Percentiles rank a stretch among this genome's conserved stretches.
phyloP scores from a whole-genome alignment of 2,797 vertebrate genomes.

The Aeoliscus strigatus region DNA sequence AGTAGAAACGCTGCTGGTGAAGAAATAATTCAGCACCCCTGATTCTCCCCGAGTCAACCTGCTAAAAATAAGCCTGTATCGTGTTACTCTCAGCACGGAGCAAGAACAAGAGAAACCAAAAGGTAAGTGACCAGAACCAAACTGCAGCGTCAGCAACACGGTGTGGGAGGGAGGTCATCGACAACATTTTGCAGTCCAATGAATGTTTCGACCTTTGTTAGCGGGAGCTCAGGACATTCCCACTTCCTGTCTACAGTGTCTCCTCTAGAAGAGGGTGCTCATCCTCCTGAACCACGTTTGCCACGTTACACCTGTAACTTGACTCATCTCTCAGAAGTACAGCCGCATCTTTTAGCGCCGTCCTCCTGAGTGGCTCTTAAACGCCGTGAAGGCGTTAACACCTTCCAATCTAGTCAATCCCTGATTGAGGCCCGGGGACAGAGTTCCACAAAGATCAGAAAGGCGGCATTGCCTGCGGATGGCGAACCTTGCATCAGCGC shows the following conservation, averaged over 20 bases:
- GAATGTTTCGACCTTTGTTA: background rate
- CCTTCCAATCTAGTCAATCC: constrained; percentile 48
- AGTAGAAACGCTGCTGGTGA: constrained; percentile 33
- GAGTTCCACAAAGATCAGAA: constrained; percentile 48
- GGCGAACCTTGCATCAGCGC: constrained; percentile 50
- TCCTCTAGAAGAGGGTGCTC: constrained; percentile 9
- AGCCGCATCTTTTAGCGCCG: constrained; percentile 42
- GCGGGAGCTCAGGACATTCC: too few species aligned
- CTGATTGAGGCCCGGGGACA: constrained; percentile 20
- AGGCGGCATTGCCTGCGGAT: constrained; percentile 48
- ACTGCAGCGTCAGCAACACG: constrained; percentile 21
- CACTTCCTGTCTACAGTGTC: constrained; percentile 2
- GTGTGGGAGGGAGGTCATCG: too few species aligned
- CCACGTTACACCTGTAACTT: constrained; percentile 25
- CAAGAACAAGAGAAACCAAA: constrained; percentile 42
- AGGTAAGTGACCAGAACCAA: constrained; percentile 44
- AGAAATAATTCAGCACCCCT: constrained; percentile 22
- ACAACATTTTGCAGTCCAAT: too few species aligned
- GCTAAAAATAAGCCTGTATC: constrained; percentile 67
- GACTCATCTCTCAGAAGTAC: constrained; percentile 39
- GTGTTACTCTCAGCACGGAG: constrained; percentile 40
- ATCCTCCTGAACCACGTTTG: too few species aligned
- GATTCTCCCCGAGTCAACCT: constrained; percentile 55
- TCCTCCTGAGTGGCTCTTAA: constrained; percentile 49
- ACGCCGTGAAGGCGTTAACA: constrained; percentile 60